Conservation (phyloP, 2,113 vertebrate species). For the Phoxinus phoxinus region DNA sequence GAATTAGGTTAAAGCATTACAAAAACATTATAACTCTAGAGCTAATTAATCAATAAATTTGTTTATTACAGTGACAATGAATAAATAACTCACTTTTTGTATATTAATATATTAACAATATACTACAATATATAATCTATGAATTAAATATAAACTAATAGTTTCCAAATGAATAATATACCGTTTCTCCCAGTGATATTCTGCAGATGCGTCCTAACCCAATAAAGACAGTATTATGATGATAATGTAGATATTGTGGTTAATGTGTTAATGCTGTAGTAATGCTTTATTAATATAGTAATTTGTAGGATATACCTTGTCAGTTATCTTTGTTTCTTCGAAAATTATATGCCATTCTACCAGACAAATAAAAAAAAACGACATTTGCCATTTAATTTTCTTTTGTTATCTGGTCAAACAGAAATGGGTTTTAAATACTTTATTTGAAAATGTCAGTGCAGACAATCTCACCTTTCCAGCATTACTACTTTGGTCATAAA, state of each 20-base stretch:
- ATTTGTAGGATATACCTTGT: not conserved
- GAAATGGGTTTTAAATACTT: not conserved
- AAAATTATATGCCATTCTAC: slow-evolving; percentile 17
- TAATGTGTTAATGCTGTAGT: not conserved
- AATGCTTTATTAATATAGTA: not conserved
- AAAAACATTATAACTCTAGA: too few relatives aligned
- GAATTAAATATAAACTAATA: too few relatives aligned
- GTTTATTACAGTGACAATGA: too few relatives aligned
- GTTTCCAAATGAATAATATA: too few relatives aligned
- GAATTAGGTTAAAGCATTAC: too few relatives aligned
- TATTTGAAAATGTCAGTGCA: slow-evolving; percentile 3
- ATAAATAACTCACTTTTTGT: too few relatives aligned
- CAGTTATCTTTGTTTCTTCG: not conserved
- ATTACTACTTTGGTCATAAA: not conserved
- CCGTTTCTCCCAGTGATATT: not conserved
- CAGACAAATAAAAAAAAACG: slow-evolving; percentile 22
- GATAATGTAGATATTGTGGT: not conserved
- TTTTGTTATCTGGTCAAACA: not conserved
- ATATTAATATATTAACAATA: too few relatives aligned
- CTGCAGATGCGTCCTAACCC: not conserved
- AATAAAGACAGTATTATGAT: not conserved
- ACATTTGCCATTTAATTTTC: not conserved
- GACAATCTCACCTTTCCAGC: not conserved
- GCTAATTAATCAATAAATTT: too few relatives aligned
- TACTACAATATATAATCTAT: too few relatives aligned